phyloP scores from a whole-genome alignment of 2,113 vertebrate genomes.

The Colossoma macropomum region DNA sequence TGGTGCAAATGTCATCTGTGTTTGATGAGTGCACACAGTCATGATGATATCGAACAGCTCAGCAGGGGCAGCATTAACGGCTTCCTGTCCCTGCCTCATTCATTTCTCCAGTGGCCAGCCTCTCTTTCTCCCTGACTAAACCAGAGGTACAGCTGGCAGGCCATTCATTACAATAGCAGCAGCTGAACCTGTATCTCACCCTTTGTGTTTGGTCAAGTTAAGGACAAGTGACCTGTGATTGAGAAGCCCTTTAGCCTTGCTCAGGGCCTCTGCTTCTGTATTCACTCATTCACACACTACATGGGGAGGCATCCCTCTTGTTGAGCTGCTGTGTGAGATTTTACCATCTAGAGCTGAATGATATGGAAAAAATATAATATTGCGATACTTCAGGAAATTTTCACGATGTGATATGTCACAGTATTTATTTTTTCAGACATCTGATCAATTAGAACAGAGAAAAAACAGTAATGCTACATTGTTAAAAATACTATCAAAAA shows the following conservation, averaged over 20 bases:
- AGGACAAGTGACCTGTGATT: conserved; percentile 16
- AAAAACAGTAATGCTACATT: too few relatives aligned
- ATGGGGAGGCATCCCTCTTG: neutral
- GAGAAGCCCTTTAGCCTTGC: neutral
- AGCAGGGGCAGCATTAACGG: conserved; percentile 6
- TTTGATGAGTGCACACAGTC: conserved; percentile 30
- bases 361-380: too few relatives aligned
- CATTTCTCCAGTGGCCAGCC: neutral
- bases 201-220: conserved; percentile 31
- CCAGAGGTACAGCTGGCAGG: conserved; percentile 12
- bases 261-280: neutral
- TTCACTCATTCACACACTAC: neutral
- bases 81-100: neutral
- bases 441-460: too few relatives aligned
- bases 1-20: conserved; percentile 40
- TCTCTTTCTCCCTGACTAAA: conserved; percentile 5
- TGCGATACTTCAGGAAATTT: too few relatives aligned
- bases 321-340: conserved; percentile 12
- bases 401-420: too few relatives aligned
- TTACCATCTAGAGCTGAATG: neutral
- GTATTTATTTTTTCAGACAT: too few relatives aligned
- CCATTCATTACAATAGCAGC: conserved; percentile 3
- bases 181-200: neutral
- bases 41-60: conserved; percentile 17
- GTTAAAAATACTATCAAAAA: too few relatives aligned